A percentile compares a stretch with the other conserved stretches of the same genome.
Conservation (phyloP, 2,113 vertebrate species). For the Tyrannus savana region DNA sequence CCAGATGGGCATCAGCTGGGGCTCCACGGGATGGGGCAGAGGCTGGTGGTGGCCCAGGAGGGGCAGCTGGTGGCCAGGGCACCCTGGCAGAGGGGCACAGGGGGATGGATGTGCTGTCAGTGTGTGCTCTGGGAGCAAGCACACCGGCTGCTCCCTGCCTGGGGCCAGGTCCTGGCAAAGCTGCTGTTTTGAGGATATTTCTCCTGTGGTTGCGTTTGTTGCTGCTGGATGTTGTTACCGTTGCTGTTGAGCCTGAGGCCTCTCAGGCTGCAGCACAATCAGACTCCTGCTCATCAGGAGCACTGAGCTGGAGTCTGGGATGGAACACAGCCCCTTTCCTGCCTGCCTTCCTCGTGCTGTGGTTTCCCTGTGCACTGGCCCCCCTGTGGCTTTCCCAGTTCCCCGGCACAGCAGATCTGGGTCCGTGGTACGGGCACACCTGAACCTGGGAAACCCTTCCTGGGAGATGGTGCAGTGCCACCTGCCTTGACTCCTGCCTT, state of each 20-base stretch:
- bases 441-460: neutral
- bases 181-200: neutral
- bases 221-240: neutral
- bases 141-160: neutral
- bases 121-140: neutral
- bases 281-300: neutral
- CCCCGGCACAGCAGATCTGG: neutral
- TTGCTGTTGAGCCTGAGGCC: accelerated
- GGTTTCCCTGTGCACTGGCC: neutral
- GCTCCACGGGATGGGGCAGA: neutral
- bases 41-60: neutral
- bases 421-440: accelerated
- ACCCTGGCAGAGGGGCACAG: neutral
- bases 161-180: neutral
- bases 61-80: neutral
- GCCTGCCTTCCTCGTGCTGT: neutral
- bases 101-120: neutral
- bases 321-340: accelerated
- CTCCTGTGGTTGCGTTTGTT: neutral
- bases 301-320: neutral
- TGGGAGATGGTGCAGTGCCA: accelerated
- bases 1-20: accelerated
- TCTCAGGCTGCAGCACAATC: accelerated
- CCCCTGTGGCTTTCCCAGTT: accelerated
- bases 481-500: neutral